These are phyloP conservation scores for Meteorus colon DNA, from an alignment of 2,888 invertebrate genomes.

Conservation along the genomic window DNA sequence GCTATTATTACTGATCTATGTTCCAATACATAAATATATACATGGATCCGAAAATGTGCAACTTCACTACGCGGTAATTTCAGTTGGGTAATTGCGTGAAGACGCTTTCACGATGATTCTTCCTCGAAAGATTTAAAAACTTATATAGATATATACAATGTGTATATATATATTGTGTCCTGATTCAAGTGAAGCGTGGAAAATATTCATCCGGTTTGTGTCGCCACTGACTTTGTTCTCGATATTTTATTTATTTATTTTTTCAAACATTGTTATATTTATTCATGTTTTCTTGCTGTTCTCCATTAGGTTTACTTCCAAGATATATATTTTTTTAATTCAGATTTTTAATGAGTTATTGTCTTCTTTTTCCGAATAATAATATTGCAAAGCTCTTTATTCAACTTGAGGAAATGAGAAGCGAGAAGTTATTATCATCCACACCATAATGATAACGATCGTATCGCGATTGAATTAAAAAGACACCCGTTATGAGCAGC, in stretches of 20 bases:
- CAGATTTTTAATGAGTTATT: constrained; percentile 14
- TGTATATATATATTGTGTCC: background rate
- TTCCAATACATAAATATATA: background rate
- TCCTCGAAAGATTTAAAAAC: constrained; percentile 19
- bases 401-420: constrained; percentile 10
- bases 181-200: constrained; percentile 15
- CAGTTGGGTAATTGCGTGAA: constrained; percentile 9
- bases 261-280: background rate
- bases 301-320: background rate
- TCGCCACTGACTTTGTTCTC: constrained; percentile 6
- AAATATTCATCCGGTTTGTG: constrained; percentile 1
- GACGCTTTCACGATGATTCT: constrained; percentile 5
- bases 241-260: constrained; percentile 10
- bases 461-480: constrained; percentile 33
- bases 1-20: background rate
- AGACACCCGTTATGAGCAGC: constrained; percentile 41
- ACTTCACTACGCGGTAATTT: constrained; percentile 24
- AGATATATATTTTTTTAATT: background rate
- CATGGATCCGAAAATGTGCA: background rate
- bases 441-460: background rate
- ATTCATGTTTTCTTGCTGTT: background rate
- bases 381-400: background rate
- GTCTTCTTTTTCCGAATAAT: constrained; percentile 1
- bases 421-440: constrained; percentile 11
- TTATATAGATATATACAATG: background rate